Evolutionary conservation across 2,113 vertebrate species (phyloP), one percentile per base, ranked within the genome.

Genomic region (Pseudorectes ferrugineus): DNA sequence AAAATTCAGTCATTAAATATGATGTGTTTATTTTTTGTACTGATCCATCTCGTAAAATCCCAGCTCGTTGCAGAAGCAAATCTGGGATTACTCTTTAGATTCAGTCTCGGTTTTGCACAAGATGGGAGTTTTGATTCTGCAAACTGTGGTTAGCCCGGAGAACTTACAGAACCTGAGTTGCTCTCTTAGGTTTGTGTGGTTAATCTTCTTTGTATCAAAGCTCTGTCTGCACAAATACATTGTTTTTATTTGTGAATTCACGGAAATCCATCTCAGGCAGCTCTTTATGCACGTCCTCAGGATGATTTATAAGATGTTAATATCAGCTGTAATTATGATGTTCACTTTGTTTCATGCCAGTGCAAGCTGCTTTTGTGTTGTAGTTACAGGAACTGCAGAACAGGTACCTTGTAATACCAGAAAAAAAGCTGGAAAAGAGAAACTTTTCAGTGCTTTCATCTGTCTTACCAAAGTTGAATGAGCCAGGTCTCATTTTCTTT

Each of bases 161-260:
- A 58, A 5, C 19, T 73, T 1, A 0, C 7, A 24, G 48, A 70
- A 14, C 9, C 49, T 0, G 31, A n/a, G 71, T 6, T 18, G 10
- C n/a, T 75, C 35, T 10, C 24, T 42, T 17, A 2, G n/a, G 35
- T 33, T 72, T 31, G 24, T 17, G 42, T 36, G 13, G 21, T 38
- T 58, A 1, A 12, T 85, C 74, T 80, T 70, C 71, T 85, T 38
- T 58, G 70, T 36, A 4, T 28, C 17, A 25, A 51, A 35, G 15
- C 46, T 40, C 19, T 38, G 10, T 35, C 26, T 45, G 42, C 49
- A n/a, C 31, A 54, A 51, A 43, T 40, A 19, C 8, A 7, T 42
- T 48, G 75, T 24, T 61, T 85, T 58, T 42, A 38, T 21, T 46
- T 84, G 63, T 72, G 78, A 67, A 80, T 83, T 59, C 28, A 15